These are phyloP conservation scores for Rhabdomys pumilio DNA, from an alignment of 2,797 vertebrate species.

Conservation along the genomic window DNA sequence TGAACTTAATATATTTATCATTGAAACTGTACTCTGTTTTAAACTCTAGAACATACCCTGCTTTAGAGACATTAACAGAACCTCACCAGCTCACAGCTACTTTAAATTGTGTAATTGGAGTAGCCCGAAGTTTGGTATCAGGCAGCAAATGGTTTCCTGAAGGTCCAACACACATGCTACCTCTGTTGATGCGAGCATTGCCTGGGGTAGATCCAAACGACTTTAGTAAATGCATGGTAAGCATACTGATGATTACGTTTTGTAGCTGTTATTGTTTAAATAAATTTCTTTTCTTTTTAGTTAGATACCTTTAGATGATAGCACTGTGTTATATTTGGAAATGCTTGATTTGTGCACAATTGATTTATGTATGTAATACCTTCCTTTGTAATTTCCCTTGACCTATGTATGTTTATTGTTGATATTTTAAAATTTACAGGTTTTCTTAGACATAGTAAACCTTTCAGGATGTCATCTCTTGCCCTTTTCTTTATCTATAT, in stretches of 20 bases:
- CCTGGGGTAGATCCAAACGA: conserved; percentile 99
- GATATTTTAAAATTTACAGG: conserved; percentile 1
- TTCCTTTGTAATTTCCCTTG: neutral
- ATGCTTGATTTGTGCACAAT: neutral
- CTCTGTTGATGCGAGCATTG: conserved; percentile 97
- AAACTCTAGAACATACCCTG: conserved; percentile 95
- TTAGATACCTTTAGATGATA: neutral
- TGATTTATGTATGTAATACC: neutral
- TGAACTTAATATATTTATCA: conserved; percentile 56
- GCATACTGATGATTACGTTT: conserved; percentile 59
- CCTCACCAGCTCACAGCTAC: conserved; percentile 99
- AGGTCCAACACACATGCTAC: conserved; percentile 98
- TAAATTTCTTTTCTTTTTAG: conserved; percentile 2
- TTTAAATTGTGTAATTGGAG: conserved; percentile 97
- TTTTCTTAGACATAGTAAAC: conserved; percentile 33
- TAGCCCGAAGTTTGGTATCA: conserved; percentile 97
- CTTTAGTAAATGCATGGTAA: conserved; percentile 99
- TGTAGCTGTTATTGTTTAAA: neutral
- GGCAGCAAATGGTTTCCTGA: conserved; percentile 95
- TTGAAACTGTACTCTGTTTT: conserved; percentile 65
- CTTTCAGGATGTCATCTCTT: neutral
- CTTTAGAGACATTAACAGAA: conserved; percentile 97
- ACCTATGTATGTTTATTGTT: conserved; percentile 24
- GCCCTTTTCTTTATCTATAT: neutral
- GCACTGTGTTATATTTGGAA: neutral